These are phyloP conservation scores for Heliocidaris erythrogramma DNA, from an alignment of 35 echinoderm and acorn worm genomes.

Conservation along the genomic window DNA sequence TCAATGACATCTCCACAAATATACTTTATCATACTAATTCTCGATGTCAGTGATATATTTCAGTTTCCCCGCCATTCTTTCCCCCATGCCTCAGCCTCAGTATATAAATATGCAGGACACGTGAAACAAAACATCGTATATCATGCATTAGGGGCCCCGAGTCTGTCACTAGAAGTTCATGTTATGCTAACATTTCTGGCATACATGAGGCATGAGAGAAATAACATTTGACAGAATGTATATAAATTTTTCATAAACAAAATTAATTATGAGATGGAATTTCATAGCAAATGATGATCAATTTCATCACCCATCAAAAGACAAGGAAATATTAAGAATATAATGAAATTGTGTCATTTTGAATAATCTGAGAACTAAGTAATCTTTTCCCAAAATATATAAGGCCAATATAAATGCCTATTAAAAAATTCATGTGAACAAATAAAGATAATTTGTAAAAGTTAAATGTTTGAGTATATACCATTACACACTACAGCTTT, in stretches of 20 bases:
- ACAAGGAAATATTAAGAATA: too few species aligned
- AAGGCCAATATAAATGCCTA: too few species aligned
- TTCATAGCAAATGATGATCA: neutral
- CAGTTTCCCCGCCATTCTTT: neutral
- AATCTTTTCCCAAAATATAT: too few species aligned
- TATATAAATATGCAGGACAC: constrained; percentile 10
- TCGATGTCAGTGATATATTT: neutral
- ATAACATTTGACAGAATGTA: neutral
- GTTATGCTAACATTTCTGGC: neutral
- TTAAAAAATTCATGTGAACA: too few species aligned
- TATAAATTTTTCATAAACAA: neutral
- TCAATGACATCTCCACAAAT: neutral
- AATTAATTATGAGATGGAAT: neutral
- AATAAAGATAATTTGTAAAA: too few species aligned
- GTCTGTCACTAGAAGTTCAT: neutral
- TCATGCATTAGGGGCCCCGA: neutral
- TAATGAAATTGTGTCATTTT: too few species aligned
- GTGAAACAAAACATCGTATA: neutral
- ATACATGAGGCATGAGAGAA: neutral
- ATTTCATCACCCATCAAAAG: neutral
- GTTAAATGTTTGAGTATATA: too few species aligned
- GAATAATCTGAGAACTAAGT: too few species aligned
- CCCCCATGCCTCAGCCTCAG: neutral
- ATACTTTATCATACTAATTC: neutral
- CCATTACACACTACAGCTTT: too few species aligned